A percentile compares a stretch with the other conserved stretches of the same genome.
phyloP scores from a whole-genome alignment of 1,140 invertebrate species.

The Mya arenaria region DNA sequence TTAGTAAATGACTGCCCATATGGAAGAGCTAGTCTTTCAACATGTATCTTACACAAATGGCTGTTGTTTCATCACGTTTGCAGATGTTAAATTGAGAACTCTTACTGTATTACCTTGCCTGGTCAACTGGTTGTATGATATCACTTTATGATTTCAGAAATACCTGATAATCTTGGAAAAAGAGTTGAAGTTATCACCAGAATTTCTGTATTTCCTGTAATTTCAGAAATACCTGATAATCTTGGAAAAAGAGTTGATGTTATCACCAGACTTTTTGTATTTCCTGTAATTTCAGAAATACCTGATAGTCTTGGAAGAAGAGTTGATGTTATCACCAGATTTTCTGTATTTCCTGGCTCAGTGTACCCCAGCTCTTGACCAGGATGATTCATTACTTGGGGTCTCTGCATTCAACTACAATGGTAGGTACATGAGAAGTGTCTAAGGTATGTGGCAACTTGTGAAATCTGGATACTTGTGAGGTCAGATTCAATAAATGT shows the following conservation, averaged over 20 bases:
- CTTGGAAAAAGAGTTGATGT: neutral
- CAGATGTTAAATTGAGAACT: too few relatives aligned
- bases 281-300: conserved; percentile 73
- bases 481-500: neutral
- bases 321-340: conserved; percentile 82
- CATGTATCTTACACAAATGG: too few relatives aligned
- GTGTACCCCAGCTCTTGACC: conserved; percentile 75
- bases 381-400: conserved; percentile 79
- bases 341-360: conserved; percentile 82
- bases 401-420: conserved; percentile 83
- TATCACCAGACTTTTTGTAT: neutral
- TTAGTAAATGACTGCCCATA: too few relatives aligned
- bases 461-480: neutral
- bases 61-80: too few relatives aligned
- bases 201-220: too few relatives aligned
- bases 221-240: neutral
- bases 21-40: too few relatives aligned
- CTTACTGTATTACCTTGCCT: too few relatives aligned
- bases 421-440: conserved; percentile 71
- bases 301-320: conserved; percentile 82
- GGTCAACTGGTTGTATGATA: too few relatives aligned
- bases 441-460: too few relatives aligned
- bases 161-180: conserved; percentile 82
- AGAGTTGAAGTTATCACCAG: conserved; percentile 82
- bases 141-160: conserved; percentile 72